phyloP scores from a whole-genome alignment of 2,113 vertebrate species.

The Phyllopteryx taeniolatus region DNA sequence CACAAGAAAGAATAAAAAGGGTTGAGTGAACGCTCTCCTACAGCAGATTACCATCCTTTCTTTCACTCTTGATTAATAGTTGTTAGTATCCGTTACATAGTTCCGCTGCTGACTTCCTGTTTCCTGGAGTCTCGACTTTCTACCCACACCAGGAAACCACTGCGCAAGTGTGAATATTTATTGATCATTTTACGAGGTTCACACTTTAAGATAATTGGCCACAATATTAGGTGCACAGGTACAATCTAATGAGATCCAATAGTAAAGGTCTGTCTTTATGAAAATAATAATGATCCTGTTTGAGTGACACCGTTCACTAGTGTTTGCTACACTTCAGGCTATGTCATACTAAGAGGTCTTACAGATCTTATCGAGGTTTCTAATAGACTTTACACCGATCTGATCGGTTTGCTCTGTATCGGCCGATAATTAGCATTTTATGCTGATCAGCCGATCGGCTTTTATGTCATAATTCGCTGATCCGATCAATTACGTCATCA shows the following conservation, averaged over 20 bases:
- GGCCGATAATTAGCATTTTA: too few relatives aligned
- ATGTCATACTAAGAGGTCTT: too few relatives aligned
- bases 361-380: not conserved
- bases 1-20: not conserved
- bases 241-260: too few relatives aligned
- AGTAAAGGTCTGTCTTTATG: too few relatives aligned
- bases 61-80: not conserved
- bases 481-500: too few relatives aligned
- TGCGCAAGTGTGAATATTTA: slow-evolving; percentile 29
- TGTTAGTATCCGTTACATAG: slow-evolving; percentile 2
- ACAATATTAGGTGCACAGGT: not conserved
- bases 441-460: too few relatives aligned
- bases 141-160: slow-evolving; percentile 53
- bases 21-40: not conserved
- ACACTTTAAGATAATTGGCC: not conserved
- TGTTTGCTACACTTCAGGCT: too few relatives aligned
- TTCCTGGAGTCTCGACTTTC: slow-evolving; percentile 54
- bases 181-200: not conserved
- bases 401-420: too few relatives aligned
- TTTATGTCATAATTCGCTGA: too few relatives aligned
- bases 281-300: not conserved
- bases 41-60: not conserved
- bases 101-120: slow-evolving; percentile 66
- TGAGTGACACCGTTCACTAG: too few relatives aligned
- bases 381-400: not conserved